Percentiles rank a stretch among this genome's conserved stretches.
Conservation (phyloP, 1,140 invertebrate species). For the Ectropis grisescens region DNA sequence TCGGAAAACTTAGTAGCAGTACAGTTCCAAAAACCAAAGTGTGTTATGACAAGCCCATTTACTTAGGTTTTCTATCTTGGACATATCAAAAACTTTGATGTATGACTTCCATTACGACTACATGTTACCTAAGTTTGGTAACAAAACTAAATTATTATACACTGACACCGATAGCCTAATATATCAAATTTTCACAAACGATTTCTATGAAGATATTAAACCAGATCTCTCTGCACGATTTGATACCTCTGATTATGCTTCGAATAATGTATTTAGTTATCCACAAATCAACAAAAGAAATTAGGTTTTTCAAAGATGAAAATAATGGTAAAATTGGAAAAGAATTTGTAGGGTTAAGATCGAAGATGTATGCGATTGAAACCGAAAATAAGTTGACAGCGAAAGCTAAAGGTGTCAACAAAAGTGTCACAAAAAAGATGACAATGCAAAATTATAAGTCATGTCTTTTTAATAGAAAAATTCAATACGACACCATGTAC, state of each 20-base stretch:
- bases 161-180: slow-evolving; percentile 58
- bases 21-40: too few species aligned
- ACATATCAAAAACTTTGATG: slow-evolving; percentile 38
- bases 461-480: slow-evolving; percentile 1
- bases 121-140: slow-evolving; percentile 18
- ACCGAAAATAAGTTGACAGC: slow-evolving; percentile 3
- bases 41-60: slow-evolving; percentile 49
- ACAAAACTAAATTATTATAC: slow-evolving; percentile 14
- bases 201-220: slow-evolving; percentile 54
- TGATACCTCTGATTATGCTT: slow-evolving; percentile 29
- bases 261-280: slow-evolving; percentile 15
- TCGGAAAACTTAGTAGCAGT: too few species aligned
- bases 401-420: slow-evolving; percentile 14
- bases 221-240: slow-evolving; percentile 20
- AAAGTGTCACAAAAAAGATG: neutral
- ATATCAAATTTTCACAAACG: slow-evolving; percentile 41
- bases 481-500: neutral
- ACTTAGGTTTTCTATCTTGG: slow-evolving; percentile 50
- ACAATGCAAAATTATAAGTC: neutral
- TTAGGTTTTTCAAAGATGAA: slow-evolving; percentile 32
- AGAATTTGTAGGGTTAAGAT: slow-evolving; percentile 29
- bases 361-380: slow-evolving; percentile 12
- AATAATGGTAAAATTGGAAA: slow-evolving; percentile 20
- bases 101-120: slow-evolving; percentile 34
- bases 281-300: slow-evolving; percentile 23